A percentile compares a stretch with the other conserved stretches of the same genome.
phyloP scores from a whole-genome alignment of 2,888 invertebrate species.

The Cerastis leucographa region DNA sequence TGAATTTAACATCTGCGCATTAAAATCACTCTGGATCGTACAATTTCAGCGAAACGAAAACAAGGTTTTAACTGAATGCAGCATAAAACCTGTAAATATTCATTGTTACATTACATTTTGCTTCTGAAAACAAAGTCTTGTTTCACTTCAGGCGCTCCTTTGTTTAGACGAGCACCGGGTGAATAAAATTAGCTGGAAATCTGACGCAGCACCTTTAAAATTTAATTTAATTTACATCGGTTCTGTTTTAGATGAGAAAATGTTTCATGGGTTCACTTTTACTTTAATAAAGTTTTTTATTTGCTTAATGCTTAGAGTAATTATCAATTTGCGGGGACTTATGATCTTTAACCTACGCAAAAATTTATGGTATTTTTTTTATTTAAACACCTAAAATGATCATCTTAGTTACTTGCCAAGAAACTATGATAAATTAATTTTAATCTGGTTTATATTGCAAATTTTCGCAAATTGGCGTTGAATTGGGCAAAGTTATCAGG shows the following conservation, averaged over 20 bases:
- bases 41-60: neutral
- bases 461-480: neutral
- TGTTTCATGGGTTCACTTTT: too few species aligned
- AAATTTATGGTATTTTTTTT: neutral
- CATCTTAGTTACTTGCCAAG: too few species aligned
- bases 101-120: constrained; percentile 8
- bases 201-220: constrained; percentile 3
- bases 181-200: constrained; percentile 9
- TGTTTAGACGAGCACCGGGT: neutral
- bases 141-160: neutral
- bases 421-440: too few species aligned
- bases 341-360: neutral
- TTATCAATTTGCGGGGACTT: neutral
- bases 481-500: too few species aligned
- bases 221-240: neutral
- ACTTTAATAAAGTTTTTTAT: neutral
- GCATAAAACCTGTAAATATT: neutral
- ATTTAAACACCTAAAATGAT: too few species aligned
- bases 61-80: neutral
- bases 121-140: constrained; percentile 14
- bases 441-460: too few species aligned
- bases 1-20: neutral
- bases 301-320: neutral
- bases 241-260: neutral
- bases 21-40: neutral